Percentiles rank a stretch among this genome's conserved stretches.
These are phyloP conservation scores for Agapornis roseicollis DNA, from an alignment of 2,113 vertebrate species.

Conservation along the genomic window DNA sequence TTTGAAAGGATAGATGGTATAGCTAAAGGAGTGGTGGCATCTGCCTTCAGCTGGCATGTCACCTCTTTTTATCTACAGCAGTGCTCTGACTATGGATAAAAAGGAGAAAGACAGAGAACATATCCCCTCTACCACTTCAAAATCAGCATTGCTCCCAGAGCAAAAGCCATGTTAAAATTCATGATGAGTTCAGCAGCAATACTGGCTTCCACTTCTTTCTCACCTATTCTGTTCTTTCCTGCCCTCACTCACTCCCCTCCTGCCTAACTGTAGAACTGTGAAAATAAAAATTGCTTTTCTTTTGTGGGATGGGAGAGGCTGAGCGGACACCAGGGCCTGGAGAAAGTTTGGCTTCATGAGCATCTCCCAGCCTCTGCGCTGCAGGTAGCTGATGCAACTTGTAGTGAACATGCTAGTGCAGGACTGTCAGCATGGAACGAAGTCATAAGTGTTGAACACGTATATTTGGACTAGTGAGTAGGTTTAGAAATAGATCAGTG, in stretches of 20 bases:
- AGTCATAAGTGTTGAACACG: fast-evolving
- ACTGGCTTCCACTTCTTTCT: background rate
- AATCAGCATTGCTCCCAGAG: background rate
- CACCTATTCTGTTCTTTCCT: background rate
- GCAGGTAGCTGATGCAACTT: background rate
- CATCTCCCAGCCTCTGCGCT: background rate
- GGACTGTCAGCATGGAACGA: background rate
- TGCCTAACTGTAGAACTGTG: background rate
- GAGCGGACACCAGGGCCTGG: background rate
- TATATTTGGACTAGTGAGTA: background rate
- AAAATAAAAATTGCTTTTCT: background rate
- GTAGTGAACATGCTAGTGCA: background rate
- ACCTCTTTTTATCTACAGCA: background rate
- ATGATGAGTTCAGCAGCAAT: background rate
- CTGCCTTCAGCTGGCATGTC: background rate
- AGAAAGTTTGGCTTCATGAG: background rate
- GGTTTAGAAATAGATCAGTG: background rate
- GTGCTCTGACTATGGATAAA: background rate
- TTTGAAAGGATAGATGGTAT: background rate
- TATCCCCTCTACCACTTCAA: background rate
- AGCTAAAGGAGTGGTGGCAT: background rate
- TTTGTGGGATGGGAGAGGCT: background rate
- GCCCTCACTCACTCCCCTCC: background rate
- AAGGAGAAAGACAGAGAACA: background rate
- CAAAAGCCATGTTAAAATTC: background rate